Evolutionary conservation across 2,113 vertebrate species (phyloP).

Genomic region (Clarias macrocephalus): DNA sequence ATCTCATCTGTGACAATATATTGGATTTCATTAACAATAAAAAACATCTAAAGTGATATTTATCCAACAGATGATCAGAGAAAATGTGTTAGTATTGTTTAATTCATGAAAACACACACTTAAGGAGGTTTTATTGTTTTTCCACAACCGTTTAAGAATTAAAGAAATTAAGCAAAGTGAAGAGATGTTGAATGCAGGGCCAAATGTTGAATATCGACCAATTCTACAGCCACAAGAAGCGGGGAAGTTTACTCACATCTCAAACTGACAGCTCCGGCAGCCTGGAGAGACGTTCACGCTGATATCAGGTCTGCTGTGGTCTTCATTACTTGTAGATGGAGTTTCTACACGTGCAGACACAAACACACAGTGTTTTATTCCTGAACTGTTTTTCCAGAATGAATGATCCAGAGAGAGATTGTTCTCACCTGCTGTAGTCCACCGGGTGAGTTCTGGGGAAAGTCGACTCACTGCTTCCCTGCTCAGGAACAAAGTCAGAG

Average conservation of each 20-base stretch:
- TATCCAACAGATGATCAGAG: background rate
- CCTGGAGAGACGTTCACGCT: constrained; percentile 67
- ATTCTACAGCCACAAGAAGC: no score
- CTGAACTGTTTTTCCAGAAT: background rate
- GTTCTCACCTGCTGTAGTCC: constrained; percentile 86
- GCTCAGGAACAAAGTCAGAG: constrained; percentile 57
- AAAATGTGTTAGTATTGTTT: background rate
- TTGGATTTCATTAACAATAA: background rate
- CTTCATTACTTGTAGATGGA: constrained; percentile 93
- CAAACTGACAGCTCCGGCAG: constrained; percentile 89
- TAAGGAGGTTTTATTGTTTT: background rate
- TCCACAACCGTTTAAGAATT: background rate
- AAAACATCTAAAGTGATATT: background rate
- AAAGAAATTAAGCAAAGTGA: no score
- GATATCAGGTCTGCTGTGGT: constrained; percentile 82
- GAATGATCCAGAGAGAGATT: background rate
- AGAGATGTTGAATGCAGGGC: no score
- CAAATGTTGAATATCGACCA: no score
- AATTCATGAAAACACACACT: background rate
- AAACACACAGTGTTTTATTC: background rate
- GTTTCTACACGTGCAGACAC: constrained; percentile 72
- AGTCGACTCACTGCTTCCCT: constrained; percentile 79
- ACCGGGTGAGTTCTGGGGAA: constrained; percentile 85
- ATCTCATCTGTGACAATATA: background rate
- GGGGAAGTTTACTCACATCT: constrained; percentile 62